phyloP scores from a whole-genome alignment of 2,888 invertebrate species.

The Caenorhabditis sp. region DNA sequence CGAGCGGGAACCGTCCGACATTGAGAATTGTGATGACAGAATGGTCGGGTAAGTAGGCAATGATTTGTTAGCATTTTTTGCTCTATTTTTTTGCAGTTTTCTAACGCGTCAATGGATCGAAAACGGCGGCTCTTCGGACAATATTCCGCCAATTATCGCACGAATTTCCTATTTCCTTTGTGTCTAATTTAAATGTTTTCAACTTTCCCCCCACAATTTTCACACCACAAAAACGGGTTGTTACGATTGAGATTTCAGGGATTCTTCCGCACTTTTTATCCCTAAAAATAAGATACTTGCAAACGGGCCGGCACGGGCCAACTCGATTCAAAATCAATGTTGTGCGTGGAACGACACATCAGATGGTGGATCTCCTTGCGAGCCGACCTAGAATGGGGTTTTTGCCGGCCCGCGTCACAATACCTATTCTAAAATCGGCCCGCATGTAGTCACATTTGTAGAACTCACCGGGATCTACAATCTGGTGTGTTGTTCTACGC shows the following conservation, averaged over 20 bases:
- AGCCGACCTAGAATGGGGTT: too few relatives aligned
- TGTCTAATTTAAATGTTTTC: slow-evolving; percentile 15
- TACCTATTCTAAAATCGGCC: too few relatives aligned
- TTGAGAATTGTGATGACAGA: slow-evolving; percentile 32
- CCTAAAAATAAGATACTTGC: background rate
- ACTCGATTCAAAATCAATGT: too few relatives aligned
- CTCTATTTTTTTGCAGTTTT: slow-evolving; percentile 35
- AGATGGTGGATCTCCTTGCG: too few relatives aligned
- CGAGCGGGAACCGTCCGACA: background rate
- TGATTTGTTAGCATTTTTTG: background rate
- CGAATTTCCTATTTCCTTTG: slow-evolving; percentile 55
- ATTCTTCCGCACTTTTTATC: too few relatives aligned
- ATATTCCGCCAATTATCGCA: slow-evolving; percentile 58
- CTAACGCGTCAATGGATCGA: slow-evolving; percentile 48
- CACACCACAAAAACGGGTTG: slow-evolving; percentile 1
- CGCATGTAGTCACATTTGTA: too few relatives aligned
- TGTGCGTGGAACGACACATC: too few relatives aligned
- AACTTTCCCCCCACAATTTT: background rate
- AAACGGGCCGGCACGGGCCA: background rate
- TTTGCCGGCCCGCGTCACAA: too few relatives aligned
- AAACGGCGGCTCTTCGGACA: slow-evolving; percentile 52
- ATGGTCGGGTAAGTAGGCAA: slow-evolving; percentile 25
- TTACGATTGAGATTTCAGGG: too few relatives aligned
- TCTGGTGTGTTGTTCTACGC: too few relatives aligned
- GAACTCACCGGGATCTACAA: too few relatives aligned